Base-by-base conservation (phyloP, 2,888 invertebrate genomes). In the Heliconius aoede region DNA sequence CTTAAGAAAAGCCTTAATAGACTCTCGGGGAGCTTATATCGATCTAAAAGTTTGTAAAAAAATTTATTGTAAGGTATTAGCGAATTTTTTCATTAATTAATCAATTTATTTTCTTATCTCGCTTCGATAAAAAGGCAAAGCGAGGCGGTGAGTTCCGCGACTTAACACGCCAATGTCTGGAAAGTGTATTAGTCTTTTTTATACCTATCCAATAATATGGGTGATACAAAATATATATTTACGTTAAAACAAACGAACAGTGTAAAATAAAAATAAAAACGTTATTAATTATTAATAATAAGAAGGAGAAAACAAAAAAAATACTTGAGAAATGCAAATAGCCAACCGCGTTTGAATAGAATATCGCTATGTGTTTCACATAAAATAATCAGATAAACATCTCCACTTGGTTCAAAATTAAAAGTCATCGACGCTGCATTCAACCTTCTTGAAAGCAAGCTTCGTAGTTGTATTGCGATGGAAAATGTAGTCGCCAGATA, bases 401-500 rank as follows among this genome's bases (percentile, higher is more conserved):
- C 26, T 60, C 58, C 40, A 55, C n/a, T 15, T 73, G 46, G 30
- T 64, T 24, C 51, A 46, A 64, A 73, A 64, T 30, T 65, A 32
- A 68, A 46, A 74, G 61, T 61, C 74, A 74, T 74, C 61, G 68
- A 74, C 74, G 68, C 68, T 67, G 73, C 30, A 64, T 74, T 61
- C 68, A 68, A 30, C 68, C 61, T 74, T 74, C 68, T 74, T 68
- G 68, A 74, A 61, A 61, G 74, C 28, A 24, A 74, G 24, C 61
- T 9, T 60, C 40, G 36, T 75, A 58, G 71, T 75, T 71, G 64
- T 71, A 62, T 64, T 75, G 71, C 75, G n/a, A 71, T 75, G 75
- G 62, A 40, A 58, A 75, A 71, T 71, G 71, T 64, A 69, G 62
- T 60, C 75, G 71, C 67, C 36, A 58, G 67, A 68, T 58, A 51